Evolutionary conservation across 2,888 invertebrate genomes (phyloP), one percentile per base, ranked within the genome.

Genomic region (Mesochorus sp.): DNA sequence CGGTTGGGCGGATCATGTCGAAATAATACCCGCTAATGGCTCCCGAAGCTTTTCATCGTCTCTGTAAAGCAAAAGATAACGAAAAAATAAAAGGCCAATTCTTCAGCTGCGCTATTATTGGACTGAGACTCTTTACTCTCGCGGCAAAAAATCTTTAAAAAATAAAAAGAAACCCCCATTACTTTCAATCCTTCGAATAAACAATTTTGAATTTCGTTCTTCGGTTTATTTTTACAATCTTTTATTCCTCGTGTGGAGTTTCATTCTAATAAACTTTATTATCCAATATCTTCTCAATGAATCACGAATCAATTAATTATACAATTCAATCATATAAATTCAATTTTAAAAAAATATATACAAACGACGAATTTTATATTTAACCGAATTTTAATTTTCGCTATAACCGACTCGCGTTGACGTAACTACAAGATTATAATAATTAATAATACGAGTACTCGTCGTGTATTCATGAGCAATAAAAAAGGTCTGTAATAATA

Each of bases 21-120:
- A 82, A 86, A 88, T 86, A 88, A 88, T 86, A 88, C 85, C 85
- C 80, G 84, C 84, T 87, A 88, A 87, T 87, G 85, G 87, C 81
- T 84, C 80, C 82, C 75, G 83, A 80, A 66, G 53, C 71, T 71
- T 70, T 80, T 76, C 62, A 24, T 70, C 64, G 34, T 51, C 53
- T 70, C 19, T 26, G 37, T 3, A 37, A 21, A 21, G 4, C 2
- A 64, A 14, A 53, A 19, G 53, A 37, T 19, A 12, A 24, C 26
- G 31, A 8, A 31, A 28, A 55, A 64, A n/a, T 62, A 42, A 72
- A 62, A 55, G 73, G 14, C 51, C 28, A 61, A 61, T 71, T 31
- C 6, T 49, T 49, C 8, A n/a, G n/a, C n/a, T n/a, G n/a, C n/a
- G 37, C 37, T 6, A 37, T 6, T 37, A n/a, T 37, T 37, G 37